Evolutionary conservation across 2,113 vertebrate genomes (phyloP), one percentile per base, ranked within the genome.

Genomic region (Pelusios castaneus): DNA sequence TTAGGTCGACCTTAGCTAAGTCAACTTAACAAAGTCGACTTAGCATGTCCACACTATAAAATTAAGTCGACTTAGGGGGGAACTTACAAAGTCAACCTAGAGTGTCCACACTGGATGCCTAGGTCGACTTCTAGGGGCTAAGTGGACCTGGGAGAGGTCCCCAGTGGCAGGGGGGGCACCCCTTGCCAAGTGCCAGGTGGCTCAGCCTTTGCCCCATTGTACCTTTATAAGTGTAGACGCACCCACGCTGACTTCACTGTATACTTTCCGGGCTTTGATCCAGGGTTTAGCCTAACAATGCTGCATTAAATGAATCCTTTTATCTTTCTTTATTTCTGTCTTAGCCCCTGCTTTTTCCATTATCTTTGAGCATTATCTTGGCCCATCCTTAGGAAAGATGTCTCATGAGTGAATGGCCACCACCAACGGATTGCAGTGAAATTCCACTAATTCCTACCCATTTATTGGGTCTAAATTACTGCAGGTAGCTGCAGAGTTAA

Each of bases 221-320:
- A n/a, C n/a, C n/a, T n/a, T n/a, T n/a, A n/a, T n/a, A n/a, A n/a
- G n/a, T n/a, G n/a, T n/a, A n/a, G n/a, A n/a, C n/a, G n/a, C n/a
- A n/a, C n/a, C n/a, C n/a, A 89, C 52, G 80, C 60, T 73, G 93
- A 70, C 55, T 81, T 93, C 80, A 19, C 27, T 82, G 80, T 91
- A 88, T 95, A 45, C 84, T 96, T 96, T 95, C 49, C 89, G 92
- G 79, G 75, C 78, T 97, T 96, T 97, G 89, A 94, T 96, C 77
- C 82, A 63, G 87, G 67, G 95, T 94, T 96, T 93, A 95, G 43
- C 41, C 85, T 82, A 91, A 34, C 31, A 89, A 29, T 1, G 1
- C 60, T 73, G 73, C 80, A 84, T 94, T 91, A 94, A 92, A 91
- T 73, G 55, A 89, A 95, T 96, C 91, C 52, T 95, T 91, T 96